These are phyloP conservation scores for Diadumene lineata DNA, from an alignment of 92 coral and sea anemone species.

Conservation along the genomic window DNA sequence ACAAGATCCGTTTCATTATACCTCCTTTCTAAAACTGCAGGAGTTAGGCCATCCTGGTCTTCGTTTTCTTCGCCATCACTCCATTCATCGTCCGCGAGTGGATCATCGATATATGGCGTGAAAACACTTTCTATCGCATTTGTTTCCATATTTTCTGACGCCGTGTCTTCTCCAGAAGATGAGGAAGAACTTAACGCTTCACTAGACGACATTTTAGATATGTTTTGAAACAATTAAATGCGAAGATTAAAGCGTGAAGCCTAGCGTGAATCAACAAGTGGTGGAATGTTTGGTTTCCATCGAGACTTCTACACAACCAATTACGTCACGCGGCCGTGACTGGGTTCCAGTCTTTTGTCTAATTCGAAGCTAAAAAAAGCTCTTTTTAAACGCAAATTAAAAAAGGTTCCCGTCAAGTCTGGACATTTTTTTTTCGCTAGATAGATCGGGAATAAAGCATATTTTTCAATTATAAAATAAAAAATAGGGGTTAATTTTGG, in stretches of 20 bases:
- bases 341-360: conserved; percentile 44
- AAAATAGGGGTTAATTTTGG: conserved; percentile 12
- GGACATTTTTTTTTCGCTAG: neutral
- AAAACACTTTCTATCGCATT: conserved; percentile 8
- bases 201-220: conserved; percentile 33
- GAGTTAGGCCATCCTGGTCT: conserved; percentile 34
- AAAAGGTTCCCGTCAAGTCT: neutral
- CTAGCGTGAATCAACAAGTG: neutral
- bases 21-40: conserved; percentile 25
- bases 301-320: conserved; percentile 21
- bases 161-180: conserved; percentile 19
- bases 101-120: conserved; percentile 28
- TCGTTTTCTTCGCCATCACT: conserved; percentile 7
- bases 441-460: neutral
- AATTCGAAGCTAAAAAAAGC: neutral
- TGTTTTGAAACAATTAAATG: neutral
- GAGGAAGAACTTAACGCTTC: neutral
- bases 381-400: neutral
- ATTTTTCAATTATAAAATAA: neutral
- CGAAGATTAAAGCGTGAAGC: neutral
- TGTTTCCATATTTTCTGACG: neutral
- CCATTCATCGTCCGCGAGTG: conserved; percentile 30
- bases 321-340: conserved; percentile 46
- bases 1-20: conserved; percentile 24
- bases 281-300: neutral